Evolutionary conservation across 2,113 vertebrate species (phyloP), one percentile per base, ranked within the genome.

Genomic region (Forbesichthys papilliferus): DNA sequence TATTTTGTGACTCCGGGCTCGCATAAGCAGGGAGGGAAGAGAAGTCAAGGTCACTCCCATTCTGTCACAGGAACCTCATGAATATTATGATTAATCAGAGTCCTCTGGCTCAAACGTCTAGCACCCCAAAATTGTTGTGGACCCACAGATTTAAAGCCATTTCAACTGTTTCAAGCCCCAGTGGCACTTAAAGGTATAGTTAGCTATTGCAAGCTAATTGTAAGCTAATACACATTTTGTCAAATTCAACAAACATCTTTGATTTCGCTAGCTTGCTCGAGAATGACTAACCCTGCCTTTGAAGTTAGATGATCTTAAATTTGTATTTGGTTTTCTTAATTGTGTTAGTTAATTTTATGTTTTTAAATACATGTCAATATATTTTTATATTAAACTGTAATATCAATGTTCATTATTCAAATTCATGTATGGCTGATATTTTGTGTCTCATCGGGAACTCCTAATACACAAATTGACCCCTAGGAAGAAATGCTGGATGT

Each of bases 1-100:
- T 92, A 87, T 88, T 80, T 68, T 66, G 61, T 87, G 66, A 90
- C 90, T 89, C 64, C 53, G 84, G 84, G 84, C 70, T 77, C 52
- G 73, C 77, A 83, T 83, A 86, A 87, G 81, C 86, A 73, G 82
- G 80, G 74, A 77, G 64, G 82, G 76, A 74, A 57, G 78, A 79
- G 73, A 84, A 91, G 86, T 89, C 91, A 92, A 92, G 91, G 90
- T 93, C 90, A 87, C 77, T 78, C 87, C 75, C 77, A 79, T 84
- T 81, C 82, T 71, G 80, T 80, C 20, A 48, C 79, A 63, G 53
- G 48, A 73, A 66, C 75, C 89, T 90, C 88, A 90, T 92, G 88
- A 92, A 91, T 92, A 90, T 91, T 83, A 84, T 85, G 85, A 92
- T 89, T 89, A 87, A 89, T 90, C 86, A 77, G 73, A 77, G 78